phyloP scores from a whole-genome alignment of 2,888 invertebrate species.

The Leptinotarsa rubiginosa region DNA sequence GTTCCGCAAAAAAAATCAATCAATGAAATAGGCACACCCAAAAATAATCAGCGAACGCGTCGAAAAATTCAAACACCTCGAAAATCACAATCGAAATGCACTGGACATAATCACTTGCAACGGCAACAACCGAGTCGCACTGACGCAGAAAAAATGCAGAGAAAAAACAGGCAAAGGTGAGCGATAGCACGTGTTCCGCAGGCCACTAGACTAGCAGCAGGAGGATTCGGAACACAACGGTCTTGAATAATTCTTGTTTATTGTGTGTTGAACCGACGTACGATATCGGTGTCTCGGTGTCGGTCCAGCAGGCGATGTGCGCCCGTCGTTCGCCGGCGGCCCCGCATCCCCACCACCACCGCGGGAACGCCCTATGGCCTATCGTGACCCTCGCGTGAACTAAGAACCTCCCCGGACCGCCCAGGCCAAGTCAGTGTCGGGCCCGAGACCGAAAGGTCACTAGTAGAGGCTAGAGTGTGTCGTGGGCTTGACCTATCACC shows the following conservation, averaged over 20 bases:
- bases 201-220: conserved; percentile 34
- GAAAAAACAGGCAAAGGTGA: conserved; percentile 31
- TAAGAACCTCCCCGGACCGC: conserved; percentile 67
- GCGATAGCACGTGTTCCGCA: conserved; percentile 40
- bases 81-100: conserved; percentile 3
- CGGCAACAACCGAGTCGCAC: conserved; percentile 6
- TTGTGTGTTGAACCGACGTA: conserved; percentile 24
- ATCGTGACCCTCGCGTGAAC: conserved; percentile 67
- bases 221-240: conserved; percentile 23
- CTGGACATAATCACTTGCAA: conserved; percentile 2
- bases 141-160: conserved; percentile 18
- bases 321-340: conserved; percentile 21
- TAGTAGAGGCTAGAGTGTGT: conserved; percentile 68
- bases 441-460: conserved; percentile 68
- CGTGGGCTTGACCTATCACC: conserved; percentile 68
- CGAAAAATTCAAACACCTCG: not conserved
- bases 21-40: not conserved
- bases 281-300: conserved; percentile 17
- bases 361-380: conserved; percentile 66
- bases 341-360: conserved; percentile 51
- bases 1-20: not conserved
- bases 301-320: conserved; percentile 19
- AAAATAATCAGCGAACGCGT: not conserved
- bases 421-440: conserved; percentile 68
- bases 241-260: conserved; percentile 36